phyloP scores from a whole-genome alignment of 1,140 invertebrate species.

The Macrotrachela quadricornifera region DNA sequence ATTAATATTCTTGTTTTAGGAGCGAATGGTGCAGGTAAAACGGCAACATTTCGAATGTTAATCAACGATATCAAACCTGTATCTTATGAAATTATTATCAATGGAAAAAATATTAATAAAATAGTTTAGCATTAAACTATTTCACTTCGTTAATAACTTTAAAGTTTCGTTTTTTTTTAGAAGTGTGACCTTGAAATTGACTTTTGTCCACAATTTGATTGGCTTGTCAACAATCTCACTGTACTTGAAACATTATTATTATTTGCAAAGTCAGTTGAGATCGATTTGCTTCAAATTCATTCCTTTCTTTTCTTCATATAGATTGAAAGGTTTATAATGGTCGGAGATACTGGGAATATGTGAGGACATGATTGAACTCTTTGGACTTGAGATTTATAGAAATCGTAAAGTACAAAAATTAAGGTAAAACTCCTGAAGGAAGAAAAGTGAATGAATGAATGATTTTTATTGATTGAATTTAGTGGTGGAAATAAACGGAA shows the following conservation, averaged over 20 bases:
- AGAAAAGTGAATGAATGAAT: neutral
- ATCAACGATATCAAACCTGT: conserved; percentile 10
- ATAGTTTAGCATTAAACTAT: conserved; percentile 21
- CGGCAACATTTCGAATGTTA: conserved; percentile 12
- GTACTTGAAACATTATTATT: conserved; percentile 24
- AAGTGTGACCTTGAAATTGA: neutral
- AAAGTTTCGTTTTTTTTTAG: neutral
- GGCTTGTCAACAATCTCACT: conserved; percentile 6
- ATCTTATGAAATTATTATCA: neutral
- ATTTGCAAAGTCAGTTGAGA: conserved; percentile 35
- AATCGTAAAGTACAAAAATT: neutral
- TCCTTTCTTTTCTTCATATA: neutral
- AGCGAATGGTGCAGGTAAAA: conserved; percentile 27
- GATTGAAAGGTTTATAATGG: neutral
- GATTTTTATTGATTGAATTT: neutral
- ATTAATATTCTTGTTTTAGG: conserved; percentile 11
- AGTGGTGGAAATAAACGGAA: conserved; percentile 77
- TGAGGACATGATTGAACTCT: conserved; percentile 25
- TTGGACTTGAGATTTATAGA: conserved; percentile 34
- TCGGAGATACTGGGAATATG: neutral
- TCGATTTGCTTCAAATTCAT: no score
- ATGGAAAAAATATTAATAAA: conserved; percentile 10
- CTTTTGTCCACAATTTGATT: conserved; percentile 11
- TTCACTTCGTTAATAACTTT: no score
- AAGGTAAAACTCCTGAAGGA: neutral